phyloP scores from a whole-genome alignment of 2,797 vertebrate species.

The Melanotaenia parkinsoni region DNA sequence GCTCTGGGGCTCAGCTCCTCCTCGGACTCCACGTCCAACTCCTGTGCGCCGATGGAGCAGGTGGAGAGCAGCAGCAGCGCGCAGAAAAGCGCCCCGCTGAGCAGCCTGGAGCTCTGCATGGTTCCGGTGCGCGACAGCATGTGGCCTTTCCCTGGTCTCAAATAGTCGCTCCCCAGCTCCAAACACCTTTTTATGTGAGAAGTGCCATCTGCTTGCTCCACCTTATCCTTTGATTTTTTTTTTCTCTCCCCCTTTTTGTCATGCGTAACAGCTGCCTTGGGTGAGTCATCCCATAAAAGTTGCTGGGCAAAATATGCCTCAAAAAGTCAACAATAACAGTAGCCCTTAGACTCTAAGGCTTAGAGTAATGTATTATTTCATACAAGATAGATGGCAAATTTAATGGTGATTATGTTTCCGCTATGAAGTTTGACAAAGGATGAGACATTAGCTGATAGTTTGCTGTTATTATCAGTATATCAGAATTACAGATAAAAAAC shows the following conservation, averaged over 20 bases:
- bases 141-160: constrained; percentile 28
- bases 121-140: constrained; percentile 59
- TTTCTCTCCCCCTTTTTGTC: constrained; percentile 53
- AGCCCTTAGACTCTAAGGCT: not conserved
- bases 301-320: constrained; percentile 72
- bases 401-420: not conserved
- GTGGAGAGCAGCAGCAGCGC: constrained; percentile 73
- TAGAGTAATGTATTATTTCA: constrained; percentile 18
- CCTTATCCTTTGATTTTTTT: constrained; percentile 75
- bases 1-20: constrained; percentile 82
- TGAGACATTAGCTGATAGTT: not conserved
- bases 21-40: constrained; percentile 69
- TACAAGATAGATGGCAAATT: not conserved
- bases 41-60: constrained; percentile 56
- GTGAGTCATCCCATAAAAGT: constrained; percentile 84
- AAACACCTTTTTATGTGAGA: constrained; percentile 80
- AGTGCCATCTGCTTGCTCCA: constrained; percentile 74
- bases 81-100: constrained; percentile 74
- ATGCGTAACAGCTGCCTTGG: constrained; percentile 79
- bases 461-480: too few relatives aligned
- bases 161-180: constrained; percentile 37
- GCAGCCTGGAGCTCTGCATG: constrained; percentile 81
- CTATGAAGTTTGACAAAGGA: not conserved
- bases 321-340: constrained; percentile 55
- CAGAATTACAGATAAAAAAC: too few relatives aligned